These are phyloP conservation scores for Pseudoatta argentina DNA, from an alignment of 1,140 invertebrate species.

Conservation along the genomic window DNA sequence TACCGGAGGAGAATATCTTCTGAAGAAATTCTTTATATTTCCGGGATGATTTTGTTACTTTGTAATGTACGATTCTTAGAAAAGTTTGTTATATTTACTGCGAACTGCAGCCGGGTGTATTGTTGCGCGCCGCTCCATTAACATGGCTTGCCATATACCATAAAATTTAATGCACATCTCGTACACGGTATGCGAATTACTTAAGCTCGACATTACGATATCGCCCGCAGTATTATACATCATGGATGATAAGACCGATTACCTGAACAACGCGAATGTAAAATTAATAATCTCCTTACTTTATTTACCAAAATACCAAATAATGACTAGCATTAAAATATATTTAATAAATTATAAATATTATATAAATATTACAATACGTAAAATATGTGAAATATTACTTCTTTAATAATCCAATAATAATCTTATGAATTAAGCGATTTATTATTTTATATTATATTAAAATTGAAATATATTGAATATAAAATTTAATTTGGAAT, in stretches of 20 bases:
- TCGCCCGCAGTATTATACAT: constrained; percentile 15
- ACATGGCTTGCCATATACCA: constrained; percentile 3
- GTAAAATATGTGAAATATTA: neutral
- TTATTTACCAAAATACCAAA: neutral
- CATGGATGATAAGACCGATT: constrained; percentile 35
- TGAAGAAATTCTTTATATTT: constrained; percentile 32
- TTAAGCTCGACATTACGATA: constrained; percentile 28
- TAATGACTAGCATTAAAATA: neutral
- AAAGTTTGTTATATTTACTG: constrained; percentile 20
- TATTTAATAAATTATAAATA: neutral
- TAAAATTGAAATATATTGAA: neutral
- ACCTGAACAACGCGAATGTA: constrained; percentile 19
- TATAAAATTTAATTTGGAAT: neutral
- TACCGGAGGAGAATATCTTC: neutral
- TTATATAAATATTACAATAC: neutral
- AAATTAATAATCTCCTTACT: constrained; percentile 37
- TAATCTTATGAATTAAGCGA: constrained; percentile 1
- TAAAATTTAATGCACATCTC: constrained; percentile 53
- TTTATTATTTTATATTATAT: constrained; percentile 3
- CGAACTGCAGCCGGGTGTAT: constrained; percentile 19
- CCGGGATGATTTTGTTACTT: constrained; percentile 24
- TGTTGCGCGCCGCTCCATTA: constrained; percentile 23
- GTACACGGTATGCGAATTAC: constrained; percentile 35
- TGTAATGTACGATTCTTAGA: neutral
- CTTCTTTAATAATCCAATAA: neutral